Evolutionary conservation across 2,797 vertebrate species (phyloP), one percentile per base, ranked within the genome.

Genomic region (Siniperca undulata): DNA sequence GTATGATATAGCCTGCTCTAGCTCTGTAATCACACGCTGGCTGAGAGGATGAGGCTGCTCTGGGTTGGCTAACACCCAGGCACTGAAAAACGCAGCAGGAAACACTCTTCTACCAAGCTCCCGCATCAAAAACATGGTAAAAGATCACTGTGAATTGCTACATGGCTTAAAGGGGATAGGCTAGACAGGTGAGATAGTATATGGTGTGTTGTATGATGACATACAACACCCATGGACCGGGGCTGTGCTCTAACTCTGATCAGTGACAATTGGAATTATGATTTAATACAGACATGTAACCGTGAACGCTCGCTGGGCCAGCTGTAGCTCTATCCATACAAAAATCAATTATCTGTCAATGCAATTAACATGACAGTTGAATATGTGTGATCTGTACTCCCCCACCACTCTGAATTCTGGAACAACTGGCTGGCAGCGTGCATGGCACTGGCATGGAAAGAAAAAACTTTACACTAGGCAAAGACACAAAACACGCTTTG

Each of bases 281-380:
- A 91, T 78, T 85, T 83, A 89, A 90, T 52, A 76, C 67, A 64
- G 64, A 70, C 73, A 62, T 59, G 70, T 77, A 46, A 30, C 36
- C n/a, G 22, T 17, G 78, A 71, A 61, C 19, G 52, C 81, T 82
- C 48, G 55, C 85, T 68, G 75, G 78, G 76, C 69, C 74, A 74
- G 83, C 88, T 80, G 77, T 30, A 67, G 83, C 81, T 83, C 77
- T 36, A 81, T 85, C 86, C 80, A 81, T 66, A 69, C 81, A 80
- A 56, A 86, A 95, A 94, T 95, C 91, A 92, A 94, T 95, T 86
- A 92, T 84, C 87, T 85, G 90, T 86, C 91, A 93, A 92, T 94
- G 87, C 88, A 92, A 95, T 95, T 96, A 94, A 87, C 89, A 82
- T 71, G 78, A 81, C 64, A 50, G 74, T 34, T 20, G 74, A 34